Evolutionary conservation across 2,113 vertebrate genomes (phyloP), one percentile per base, ranked within the genome.

Genomic region (Calyptommatus sinebrachiatus): DNA sequence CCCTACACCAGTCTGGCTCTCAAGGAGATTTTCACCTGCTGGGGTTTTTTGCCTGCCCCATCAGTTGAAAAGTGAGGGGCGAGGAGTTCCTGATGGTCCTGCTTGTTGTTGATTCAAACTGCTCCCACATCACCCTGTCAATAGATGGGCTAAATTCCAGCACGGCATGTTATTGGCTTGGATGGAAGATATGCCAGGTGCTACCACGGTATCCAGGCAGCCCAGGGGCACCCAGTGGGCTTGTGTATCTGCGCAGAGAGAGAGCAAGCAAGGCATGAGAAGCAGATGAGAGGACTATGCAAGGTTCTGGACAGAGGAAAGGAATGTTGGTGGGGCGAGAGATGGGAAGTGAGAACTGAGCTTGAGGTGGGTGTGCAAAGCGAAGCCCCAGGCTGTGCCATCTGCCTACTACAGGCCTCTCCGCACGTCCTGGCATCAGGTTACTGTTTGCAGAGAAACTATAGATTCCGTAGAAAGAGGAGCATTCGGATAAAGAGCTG

Each of bases 341-440:
- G 11, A 2, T 8, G 21, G 65, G 65, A 57, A 76, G 11, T 11
- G 22, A 67, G n/a, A 53, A 21, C 35, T 8, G 63, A 24, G 18
- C 69, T 28, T 6, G 53, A 31, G 50, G 12, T 2, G 21, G 65
- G 46, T 31, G 69, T 61, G 76, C 31, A 57, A 61, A 45, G 20
- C 29, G 5, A 35, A 60, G 4, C 12, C 20, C 53, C 22, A 45
- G 8, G 35, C 9, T 29, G n/a, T 48, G 41, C 79, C 73, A 70
- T 20, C 79, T 81, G 79, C 73, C 72, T 20, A 35, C 29, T 76
- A 76, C 72, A 76, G 73, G 65, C 35, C 73, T 81, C 73, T 61
- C n/a, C 2, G 79, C 79, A 81, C 79, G 73, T 81, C 79, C 66
- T 20, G 50, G 79, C 79, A 69, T 81, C 73, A 3, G 50, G 66